These are phyloP conservation scores for Notothenia rossii DNA, from an alignment of 2,113 vertebrate genomes.

Conservation along the genomic window DNA sequence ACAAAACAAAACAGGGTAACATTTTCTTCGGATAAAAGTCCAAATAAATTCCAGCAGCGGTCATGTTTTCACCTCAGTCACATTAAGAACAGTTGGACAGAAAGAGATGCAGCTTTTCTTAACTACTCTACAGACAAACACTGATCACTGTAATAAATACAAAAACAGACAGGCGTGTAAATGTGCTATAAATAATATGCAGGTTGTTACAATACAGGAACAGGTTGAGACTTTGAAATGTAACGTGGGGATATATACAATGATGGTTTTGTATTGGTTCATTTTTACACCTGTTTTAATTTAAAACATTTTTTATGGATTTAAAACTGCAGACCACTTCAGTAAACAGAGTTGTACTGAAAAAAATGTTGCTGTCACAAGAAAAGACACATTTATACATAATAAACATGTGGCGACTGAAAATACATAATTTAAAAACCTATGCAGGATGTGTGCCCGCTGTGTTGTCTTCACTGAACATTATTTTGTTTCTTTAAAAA, in stretches of 20 bases:
- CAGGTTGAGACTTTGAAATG: constrained; percentile 17
- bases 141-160: constrained; percentile 80
- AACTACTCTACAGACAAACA: constrained; percentile 67
- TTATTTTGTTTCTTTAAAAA: constrained; percentile 2
- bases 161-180: constrained; percentile 70
- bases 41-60: constrained; percentile 70
- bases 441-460: neutral
- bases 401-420: constrained; percentile 26
- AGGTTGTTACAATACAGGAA: constrained; percentile 59
- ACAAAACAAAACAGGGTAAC: constrained; percentile 50
- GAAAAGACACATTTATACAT: constrained; percentile 52
- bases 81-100: constrained; percentile 64
- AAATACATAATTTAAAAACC: constrained; percentile 20
- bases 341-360: constrained; percentile 8
- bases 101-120: constrained; percentile 61
- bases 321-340: constrained; percentile 24
- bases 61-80: constrained; percentile 61
- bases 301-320: constrained; percentile 15
- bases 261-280: constrained; percentile 42
- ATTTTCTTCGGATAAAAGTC: constrained; percentile 42
- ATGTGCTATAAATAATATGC: constrained; percentile 79
- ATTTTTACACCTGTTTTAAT: constrained; percentile 32
- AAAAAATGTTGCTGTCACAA: constrained; percentile 36
- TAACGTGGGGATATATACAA: constrained; percentile 37
- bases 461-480: constrained; percentile 25